Percentiles rank a stretch among this genome's conserved stretches.
These are phyloP conservation scores for Cartodere bifasciata DNA, from an alignment of 2,888 invertebrate genomes.

Conservation along the genomic window DNA sequence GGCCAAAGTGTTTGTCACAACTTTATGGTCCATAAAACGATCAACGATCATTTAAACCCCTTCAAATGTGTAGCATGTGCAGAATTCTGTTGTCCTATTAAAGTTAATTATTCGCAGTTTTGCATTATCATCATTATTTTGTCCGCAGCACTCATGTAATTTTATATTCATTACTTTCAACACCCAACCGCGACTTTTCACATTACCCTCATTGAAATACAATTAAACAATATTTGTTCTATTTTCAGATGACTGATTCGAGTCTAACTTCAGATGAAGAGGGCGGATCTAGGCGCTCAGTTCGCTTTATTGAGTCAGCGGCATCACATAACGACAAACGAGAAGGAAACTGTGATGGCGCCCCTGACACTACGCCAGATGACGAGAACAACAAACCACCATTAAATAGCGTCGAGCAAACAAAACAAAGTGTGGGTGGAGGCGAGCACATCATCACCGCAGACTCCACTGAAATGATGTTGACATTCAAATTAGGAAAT, in stretches of 20 bases:
- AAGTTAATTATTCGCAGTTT: too few relatives aligned
- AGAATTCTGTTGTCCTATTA: too few relatives aligned
- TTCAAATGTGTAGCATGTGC: too few relatives aligned
- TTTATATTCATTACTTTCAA: neutral
- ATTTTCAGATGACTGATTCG: slow-evolving; percentile 23
- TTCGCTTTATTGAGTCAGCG: slow-evolving; percentile 48
- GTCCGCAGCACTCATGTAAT: too few relatives aligned
- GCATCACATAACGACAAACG: slow-evolving; percentile 24
- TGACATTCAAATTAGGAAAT: slow-evolving; percentile 44
- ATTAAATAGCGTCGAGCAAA: slow-evolving; percentile 10
- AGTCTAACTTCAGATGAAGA: slow-evolving; percentile 40
- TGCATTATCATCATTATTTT: too few relatives aligned
- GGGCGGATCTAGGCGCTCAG: slow-evolving; percentile 47
- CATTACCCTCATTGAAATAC: slow-evolving; percentile 1
- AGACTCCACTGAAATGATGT: slow-evolving; percentile 38
- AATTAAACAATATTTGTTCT: too few relatives aligned
- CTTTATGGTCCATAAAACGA: too few relatives aligned
- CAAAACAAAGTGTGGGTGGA: slow-evolving; percentile 13
- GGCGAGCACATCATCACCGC: slow-evolving; percentile 22
- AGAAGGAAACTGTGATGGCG: slow-evolving; percentile 34
- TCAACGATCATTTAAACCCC: too few relatives aligned
- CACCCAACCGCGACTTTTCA: neutral
- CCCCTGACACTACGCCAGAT: slow-evolving; percentile 27
- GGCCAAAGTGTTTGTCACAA: too few relatives aligned
- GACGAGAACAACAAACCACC: slow-evolving; percentile 23